Evolutionary conservation across 2,888 invertebrate genomes (phyloP).

Genomic region (Andrena bucephala): DNA sequence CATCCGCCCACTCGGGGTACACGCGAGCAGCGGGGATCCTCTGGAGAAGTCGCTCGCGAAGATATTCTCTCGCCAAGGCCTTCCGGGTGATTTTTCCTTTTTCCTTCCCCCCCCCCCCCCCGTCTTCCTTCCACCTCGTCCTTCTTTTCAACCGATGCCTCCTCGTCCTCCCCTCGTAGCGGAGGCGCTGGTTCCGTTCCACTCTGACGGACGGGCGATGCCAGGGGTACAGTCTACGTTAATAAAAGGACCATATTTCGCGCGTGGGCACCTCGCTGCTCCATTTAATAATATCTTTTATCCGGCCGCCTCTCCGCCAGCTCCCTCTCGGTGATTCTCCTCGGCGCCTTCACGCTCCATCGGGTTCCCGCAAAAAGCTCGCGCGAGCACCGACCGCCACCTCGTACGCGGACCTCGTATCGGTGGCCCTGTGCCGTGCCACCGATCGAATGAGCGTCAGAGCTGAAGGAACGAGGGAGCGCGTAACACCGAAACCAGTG

Average conservation of each 20-base stretch:
- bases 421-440: no score
- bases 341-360: slow-evolving; percentile 1
- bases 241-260: slow-evolving; percentile 16
- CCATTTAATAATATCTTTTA: slow-evolving; percentile 42
- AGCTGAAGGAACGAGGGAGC: no score
- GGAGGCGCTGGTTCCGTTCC: neutral
- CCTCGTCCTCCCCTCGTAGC: neutral
- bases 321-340: neutral
- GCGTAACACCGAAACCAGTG: neutral
- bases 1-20: slow-evolving; percentile 69
- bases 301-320: neutral
- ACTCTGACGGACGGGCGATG: slow-evolving; percentile 1
- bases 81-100: slow-evolving; percentile 44
- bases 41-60: slow-evolving; percentile 29
- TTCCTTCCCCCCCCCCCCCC: neutral
- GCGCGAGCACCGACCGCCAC: neutral
- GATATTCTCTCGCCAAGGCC: slow-evolving; percentile 47
- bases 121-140: neutral
- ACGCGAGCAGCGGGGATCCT: slow-evolving; percentile 35
- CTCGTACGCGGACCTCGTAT: no score
- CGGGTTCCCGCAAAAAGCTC: slow-evolving; percentile 9
- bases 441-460: no score
- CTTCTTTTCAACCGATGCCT: neutral
- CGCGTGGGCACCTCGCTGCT: slow-evolving; percentile 9
- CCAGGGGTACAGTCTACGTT: slow-evolving; percentile 11